Base-by-base conservation (phyloP, 2,797 vertebrate genomes). In the Acipenser transmontanus region DNA sequence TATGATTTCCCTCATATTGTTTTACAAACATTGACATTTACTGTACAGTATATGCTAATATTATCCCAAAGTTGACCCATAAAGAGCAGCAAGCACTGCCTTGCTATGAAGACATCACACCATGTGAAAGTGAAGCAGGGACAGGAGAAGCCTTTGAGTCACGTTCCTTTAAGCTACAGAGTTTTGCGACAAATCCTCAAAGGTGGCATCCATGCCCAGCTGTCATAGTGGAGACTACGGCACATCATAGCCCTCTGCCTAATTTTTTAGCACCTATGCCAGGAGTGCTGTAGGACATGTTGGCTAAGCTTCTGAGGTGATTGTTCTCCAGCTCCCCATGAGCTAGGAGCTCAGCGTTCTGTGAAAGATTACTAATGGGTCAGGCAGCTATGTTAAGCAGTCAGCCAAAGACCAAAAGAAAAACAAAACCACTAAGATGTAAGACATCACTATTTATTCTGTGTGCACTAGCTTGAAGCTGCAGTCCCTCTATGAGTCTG, bases 11-110 rank as follows among this genome's bases (percentile, higher is more conserved):
- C 34, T 34, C 34, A 34, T 34, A 34, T 34, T 34, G 34, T 34
- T 34, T 34, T 68, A 68, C 61, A 63, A 68, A 61, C 67, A 68
- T 56, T 68, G 63, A 63, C 67, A 68, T 52, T 59, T 65, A 64
- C 47, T 51, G 54, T 59, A 47, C 68, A 9, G 63, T n/a, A 49
- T 10, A 3, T 50, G 51, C 59, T 65, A 34, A 59, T 50, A 64
- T 65, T 69, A 69, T 65, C 64, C n/a, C 50, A 69, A 51, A 50
- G 47, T 34, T 65, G 63, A 59, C 63, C 50, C 34, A 14, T 61
- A 62, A 47, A 61, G 8, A 59, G 52, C 56, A 49, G 50, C 48
- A 34, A 49, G 62, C 52, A 69, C 49, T 69, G 62, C 54, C 7
- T 61, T 56, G 61, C 56, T 65, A 69, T 65, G 49, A 50, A 60